A percentile compares a stretch with the other conserved stretches of the same genome.
Conservation (phyloP, 1,140 invertebrate genomes). For the Drosophila rhopaloa region DNA sequence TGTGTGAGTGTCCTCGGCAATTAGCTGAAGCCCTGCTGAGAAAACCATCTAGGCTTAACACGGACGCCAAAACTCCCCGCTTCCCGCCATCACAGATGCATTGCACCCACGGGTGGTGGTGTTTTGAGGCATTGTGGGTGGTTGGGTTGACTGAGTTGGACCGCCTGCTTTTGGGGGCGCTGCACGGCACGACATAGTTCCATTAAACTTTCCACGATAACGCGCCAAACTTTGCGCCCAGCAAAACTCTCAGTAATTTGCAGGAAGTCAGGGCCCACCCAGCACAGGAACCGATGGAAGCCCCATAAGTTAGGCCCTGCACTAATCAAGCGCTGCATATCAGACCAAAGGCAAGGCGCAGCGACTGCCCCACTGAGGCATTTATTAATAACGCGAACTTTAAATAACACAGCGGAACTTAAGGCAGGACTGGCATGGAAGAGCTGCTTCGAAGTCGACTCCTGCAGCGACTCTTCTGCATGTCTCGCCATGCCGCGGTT, state of each 20-base stretch:
- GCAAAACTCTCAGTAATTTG: constrained; percentile 65
- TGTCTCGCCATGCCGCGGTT: constrained; percentile 18
- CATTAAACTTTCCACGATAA: constrained; percentile 75
- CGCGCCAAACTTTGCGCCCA: constrained; percentile 68
- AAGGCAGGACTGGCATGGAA: constrained; percentile 16
- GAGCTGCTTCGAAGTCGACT: constrained; percentile 8
- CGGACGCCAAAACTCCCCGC: background rate
- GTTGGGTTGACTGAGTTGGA: constrained; percentile 15
- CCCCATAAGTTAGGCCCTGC: constrained; percentile 62
- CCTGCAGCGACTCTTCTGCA: background rate
- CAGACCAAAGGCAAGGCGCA: constrained; percentile 17
- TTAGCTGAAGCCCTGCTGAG: constrained; percentile 29
- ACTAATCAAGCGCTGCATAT: constrained; percentile 72
- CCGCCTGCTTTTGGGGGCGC: constrained; percentile 5
- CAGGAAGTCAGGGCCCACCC: constrained; percentile 36
- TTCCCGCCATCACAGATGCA: constrained; percentile 15
- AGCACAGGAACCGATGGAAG: background rate
- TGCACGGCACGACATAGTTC: constrained; percentile 72
- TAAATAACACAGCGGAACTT: constrained; percentile 67
- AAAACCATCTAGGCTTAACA: constrained; percentile 29
- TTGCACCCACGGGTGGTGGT: constrained; percentile 4
- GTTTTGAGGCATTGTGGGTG: background rate
- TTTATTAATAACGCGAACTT: constrained; percentile 76
- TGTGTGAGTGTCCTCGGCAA: constrained; percentile 33
- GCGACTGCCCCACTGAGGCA: constrained; percentile 51